These are phyloP conservation scores for Diploscapter pachys DNA, from an alignment of 1,140 invertebrate species.

Conservation along the genomic window DNA sequence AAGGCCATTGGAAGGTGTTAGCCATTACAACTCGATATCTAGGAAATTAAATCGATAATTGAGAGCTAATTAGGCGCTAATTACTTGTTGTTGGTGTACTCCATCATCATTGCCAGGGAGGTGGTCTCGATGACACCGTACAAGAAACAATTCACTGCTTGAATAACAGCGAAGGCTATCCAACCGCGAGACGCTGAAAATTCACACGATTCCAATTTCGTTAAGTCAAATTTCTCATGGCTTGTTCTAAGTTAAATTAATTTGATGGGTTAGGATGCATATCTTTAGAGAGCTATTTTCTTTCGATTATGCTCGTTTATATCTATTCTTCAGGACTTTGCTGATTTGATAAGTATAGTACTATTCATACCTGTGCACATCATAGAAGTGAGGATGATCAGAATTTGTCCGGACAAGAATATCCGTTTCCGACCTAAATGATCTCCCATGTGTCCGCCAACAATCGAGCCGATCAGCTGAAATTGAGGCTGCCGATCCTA, in stretches of 20 bases:
- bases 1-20: conserved; percentile 51
- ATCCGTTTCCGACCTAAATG: conserved; percentile 42
- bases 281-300: too few relatives aligned
- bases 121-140: conserved; percentile 53
- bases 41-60: too few relatives aligned
- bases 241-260: too few relatives aligned
- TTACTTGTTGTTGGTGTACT: conserved; percentile 54
- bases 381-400: conserved; percentile 51
- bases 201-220: too few relatives aligned
- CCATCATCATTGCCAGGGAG: conserved; percentile 51
- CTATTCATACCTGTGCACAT: conserved; percentile 36
- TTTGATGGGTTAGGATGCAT: too few relatives aligned
- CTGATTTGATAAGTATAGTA: too few relatives aligned
- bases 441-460: conserved; percentile 53
- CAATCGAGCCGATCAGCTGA: conserved; percentile 49
- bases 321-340: too few relatives aligned
- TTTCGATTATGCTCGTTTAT: too few relatives aligned
- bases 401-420: conserved; percentile 51
- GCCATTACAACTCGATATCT: conserved; percentile 47
- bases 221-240: too few relatives aligned
- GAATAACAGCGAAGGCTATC: conserved; percentile 39
- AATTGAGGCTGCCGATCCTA: conserved; percentile 13
- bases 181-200: conserved; percentile 32
- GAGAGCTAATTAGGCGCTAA: too few relatives aligned
- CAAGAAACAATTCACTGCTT: conserved; percentile 48